Evolutionary conservation across 1,140 invertebrate species (phyloP), one percentile per base, ranked within the genome.

Genomic region (Drosophila varians): DNA sequence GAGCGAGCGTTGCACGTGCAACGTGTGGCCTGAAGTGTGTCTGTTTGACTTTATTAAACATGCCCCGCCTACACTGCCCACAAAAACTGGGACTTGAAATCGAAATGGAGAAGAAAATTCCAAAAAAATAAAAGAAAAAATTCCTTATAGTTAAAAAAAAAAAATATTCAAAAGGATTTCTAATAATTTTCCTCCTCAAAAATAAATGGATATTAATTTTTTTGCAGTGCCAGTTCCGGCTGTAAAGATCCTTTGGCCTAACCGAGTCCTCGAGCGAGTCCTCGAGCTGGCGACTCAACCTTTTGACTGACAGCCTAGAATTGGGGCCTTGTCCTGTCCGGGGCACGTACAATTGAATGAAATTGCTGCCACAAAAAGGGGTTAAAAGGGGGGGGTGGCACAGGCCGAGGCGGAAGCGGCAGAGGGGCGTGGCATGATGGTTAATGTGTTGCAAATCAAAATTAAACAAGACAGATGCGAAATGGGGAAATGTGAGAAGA

Each of bases 361-460:
- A 79, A 75, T 75, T 79, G 80, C 65, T 65, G 57, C 60, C 4
- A 16, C 48, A 52, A 69, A n/a, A 74, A 57, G 62, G 56, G 51
- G 56, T 34, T 45, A 36, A 28, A 8, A 16, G n/a, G 14, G 18
- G 21, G 21, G n/a, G n/a, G n/a, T n/a, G 7, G 3, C 1, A 5
- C 18, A 25, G 25, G 4, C 7, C 4, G 40, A 12, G 43, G 5
- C 2, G 21, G 43, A 21, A 1, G 0, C 5, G 23, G 18, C 25
- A 6, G 18, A 23, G 45, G 19, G 43, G 21, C 16, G 6, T 16
- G 16, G 36, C 60, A 60, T 71, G 62, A 57, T 43, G 71, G 72
- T 86, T 79, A 79, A 86, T 86, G 74, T 86, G 79, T 79, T 74
- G 80, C 79, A 86, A 86, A 84, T 86, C 80, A 84, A 84, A 84